Evolutionary conservation across 2,888 invertebrate genomes (phyloP).

Genomic region (Sinopyrophorus schimmeli): DNA sequence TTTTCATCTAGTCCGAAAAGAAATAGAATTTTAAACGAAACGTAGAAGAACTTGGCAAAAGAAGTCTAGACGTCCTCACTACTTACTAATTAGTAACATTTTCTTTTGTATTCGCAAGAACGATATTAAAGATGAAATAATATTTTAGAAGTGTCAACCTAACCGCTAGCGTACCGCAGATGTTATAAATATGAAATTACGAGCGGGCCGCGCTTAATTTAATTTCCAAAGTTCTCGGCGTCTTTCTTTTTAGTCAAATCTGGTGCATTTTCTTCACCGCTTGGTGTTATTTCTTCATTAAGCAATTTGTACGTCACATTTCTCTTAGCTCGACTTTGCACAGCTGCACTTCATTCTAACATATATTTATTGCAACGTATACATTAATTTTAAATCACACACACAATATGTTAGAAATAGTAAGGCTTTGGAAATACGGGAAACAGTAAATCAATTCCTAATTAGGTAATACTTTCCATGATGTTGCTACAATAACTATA

Average conservation of each 20-base stretch:
- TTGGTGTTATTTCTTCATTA: conserved; percentile 47
- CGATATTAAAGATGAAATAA: conserved; percentile 41
- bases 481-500: too few species aligned
- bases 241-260: conserved; percentile 43
- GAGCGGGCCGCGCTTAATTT: conserved; percentile 43
- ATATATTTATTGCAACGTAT: too few species aligned
- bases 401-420: too few species aligned
- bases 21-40: conserved; percentile 5
- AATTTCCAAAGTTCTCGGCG: conserved; percentile 43
- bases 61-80: conserved; percentile 26
- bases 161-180: conserved; percentile 40
- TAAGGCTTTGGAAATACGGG: too few species aligned
- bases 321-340: conserved; percentile 24
- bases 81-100: conserved; percentile 40
- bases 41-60: conserved; percentile 9
- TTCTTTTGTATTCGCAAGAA: conserved; percentile 30
- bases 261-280: conserved; percentile 41
- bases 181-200: conserved; percentile 47
- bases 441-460: too few species aligned
- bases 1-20: too few species aligned
- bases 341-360: conserved; percentile 38
- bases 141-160: conserved; percentile 41
- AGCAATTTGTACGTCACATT: conserved; percentile 39
- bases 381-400: too few species aligned
- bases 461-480: too few species aligned